Percentiles rank a stretch among this genome's conserved stretches.
These are phyloP conservation scores for Drosophila neocordata DNA, from an alignment of 1,140 invertebrate genomes.

Conservation along the genomic window DNA sequence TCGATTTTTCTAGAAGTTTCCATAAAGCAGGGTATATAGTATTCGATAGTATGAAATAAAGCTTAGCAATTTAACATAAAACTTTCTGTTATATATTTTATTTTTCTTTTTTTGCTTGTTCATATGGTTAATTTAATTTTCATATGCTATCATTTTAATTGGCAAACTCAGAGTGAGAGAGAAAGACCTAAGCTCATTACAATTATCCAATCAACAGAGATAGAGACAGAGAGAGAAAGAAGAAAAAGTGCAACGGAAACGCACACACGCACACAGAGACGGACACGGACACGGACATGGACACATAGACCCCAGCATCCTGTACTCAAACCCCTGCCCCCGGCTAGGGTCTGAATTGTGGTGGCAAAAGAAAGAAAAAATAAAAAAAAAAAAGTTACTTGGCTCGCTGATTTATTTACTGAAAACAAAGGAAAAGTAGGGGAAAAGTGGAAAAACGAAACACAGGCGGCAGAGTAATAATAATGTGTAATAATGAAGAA, in stretches of 20 bases:
- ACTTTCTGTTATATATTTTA: not conserved
- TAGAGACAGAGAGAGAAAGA: slow-evolving; percentile 47
- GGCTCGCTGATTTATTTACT: slow-evolving; percentile 76
- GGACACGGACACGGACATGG: not conserved
- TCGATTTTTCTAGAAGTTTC: no score
- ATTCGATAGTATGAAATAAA: no score
- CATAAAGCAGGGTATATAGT: no score
- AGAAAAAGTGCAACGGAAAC: slow-evolving; percentile 37
- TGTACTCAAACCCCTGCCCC: slow-evolving; percentile 1
- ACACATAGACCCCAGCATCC: slow-evolving; percentile 22
- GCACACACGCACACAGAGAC: not conserved
- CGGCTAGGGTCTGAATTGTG: not conserved
- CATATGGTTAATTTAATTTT: slow-evolving; percentile 3
- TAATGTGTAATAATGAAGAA: slow-evolving; percentile 76
- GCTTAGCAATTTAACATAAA: not conserved
- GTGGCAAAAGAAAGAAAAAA: slow-evolving; percentile 54
- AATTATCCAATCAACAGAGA: slow-evolving; percentile 74
- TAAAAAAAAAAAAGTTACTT: slow-evolving; percentile 76
- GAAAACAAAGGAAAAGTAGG: slow-evolving; percentile 63
- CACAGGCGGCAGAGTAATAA: slow-evolving; percentile 51
- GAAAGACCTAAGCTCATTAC: slow-evolving; percentile 69
- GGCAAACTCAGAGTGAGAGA: slow-evolving; percentile 20
- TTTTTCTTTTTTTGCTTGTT: not conserved
- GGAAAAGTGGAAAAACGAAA: slow-evolving; percentile 35
- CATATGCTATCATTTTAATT: slow-evolving; percentile 10